A percentile compares a stretch with the other conserved stretches of the same genome.
Evolutionary conservation across 2,797 vertebrate genomes (phyloP).

Genomic region (Lutjanus argentimaculatus): DNA sequence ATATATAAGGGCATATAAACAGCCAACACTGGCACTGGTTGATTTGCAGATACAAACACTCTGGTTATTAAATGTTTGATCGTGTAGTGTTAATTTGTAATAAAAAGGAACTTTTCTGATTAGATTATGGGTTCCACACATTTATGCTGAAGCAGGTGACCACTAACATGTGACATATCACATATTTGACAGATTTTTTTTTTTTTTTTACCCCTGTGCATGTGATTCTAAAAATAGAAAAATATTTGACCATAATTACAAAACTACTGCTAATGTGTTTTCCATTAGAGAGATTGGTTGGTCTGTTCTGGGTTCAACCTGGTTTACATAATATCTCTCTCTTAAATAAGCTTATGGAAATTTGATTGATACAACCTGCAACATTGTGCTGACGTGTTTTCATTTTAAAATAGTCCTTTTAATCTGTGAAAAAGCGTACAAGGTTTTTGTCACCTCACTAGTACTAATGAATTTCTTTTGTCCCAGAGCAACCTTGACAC

Average conservation of each 20-base stretch:
- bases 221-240: constrained; percentile 7
- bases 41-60: not conserved
- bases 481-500: not conserved
- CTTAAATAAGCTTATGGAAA: constrained; percentile 23
- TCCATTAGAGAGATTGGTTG: constrained; percentile 48
- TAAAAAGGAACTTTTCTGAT: not conserved
- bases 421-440: constrained; percentile 39
- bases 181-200: not conserved
- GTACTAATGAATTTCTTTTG: not conserved
- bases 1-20: not conserved
- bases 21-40: not conserved
- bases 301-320: constrained; percentile 15
- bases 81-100: not conserved
- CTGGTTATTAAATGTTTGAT: not conserved
- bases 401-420: constrained; percentile 31
- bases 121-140: not conserved
- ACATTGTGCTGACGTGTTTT: not conserved
- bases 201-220: not conserved
- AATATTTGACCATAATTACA: constrained; percentile 32
- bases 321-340: constrained; percentile 33
- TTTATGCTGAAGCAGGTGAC: not conserved
- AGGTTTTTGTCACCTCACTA: not conserved
- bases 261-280: not conserved
- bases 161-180: not conserved
- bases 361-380: constrained; percentile 33